A percentile compares a stretch with the other conserved stretches of the same genome.
Conservation (phyloP, 2,888 invertebrate species). For the Stomorhina lunata region DNA sequence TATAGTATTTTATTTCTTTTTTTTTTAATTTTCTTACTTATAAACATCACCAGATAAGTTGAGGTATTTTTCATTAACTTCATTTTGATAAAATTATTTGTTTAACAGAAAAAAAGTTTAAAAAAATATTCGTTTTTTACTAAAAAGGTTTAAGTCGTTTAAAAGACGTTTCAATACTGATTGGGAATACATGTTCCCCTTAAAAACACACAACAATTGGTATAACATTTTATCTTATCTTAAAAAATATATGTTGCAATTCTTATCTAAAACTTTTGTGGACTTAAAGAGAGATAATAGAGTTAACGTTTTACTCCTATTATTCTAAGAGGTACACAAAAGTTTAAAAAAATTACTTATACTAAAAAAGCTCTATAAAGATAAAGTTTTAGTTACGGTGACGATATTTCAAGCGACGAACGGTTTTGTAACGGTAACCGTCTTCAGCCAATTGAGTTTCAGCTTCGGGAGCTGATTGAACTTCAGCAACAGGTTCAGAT, state of each 20-base stretch:
- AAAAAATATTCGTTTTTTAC: constrained; percentile 16
- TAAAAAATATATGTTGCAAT: constrained; percentile 25
- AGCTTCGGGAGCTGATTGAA: constrained; percentile 59
- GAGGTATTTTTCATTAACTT: constrained; percentile 72
- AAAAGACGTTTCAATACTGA: constrained; percentile 43
- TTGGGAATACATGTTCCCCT: not conserved
- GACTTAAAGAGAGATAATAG: constrained; percentile 5
- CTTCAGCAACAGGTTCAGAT: constrained; percentile 61
- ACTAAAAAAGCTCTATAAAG: no score
- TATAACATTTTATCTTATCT: constrained; percentile 32
- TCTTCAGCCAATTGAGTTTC: constrained; percentile 71
- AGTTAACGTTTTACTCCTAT: not conserved
- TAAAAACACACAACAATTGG: not conserved
- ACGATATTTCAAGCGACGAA: constrained; percentile 71
- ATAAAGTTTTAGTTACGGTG: no score
- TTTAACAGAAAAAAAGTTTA: not conserved
- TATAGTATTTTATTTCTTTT: not conserved
- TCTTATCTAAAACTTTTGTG: constrained; percentile 19
- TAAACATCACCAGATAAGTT: constrained; percentile 74
- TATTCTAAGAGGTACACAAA: not conserved
- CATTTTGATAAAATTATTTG: constrained; percentile 67
- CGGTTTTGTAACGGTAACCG: constrained; percentile 78
- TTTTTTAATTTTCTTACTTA: constrained; percentile 69
- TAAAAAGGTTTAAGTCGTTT: not conserved
- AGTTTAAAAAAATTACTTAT: not conserved